Percentiles rank a stretch among this genome's conserved stretches.
phyloP scores from a whole-genome alignment of 2,888 invertebrate genomes.

The Drosophila meridiana region DNA sequence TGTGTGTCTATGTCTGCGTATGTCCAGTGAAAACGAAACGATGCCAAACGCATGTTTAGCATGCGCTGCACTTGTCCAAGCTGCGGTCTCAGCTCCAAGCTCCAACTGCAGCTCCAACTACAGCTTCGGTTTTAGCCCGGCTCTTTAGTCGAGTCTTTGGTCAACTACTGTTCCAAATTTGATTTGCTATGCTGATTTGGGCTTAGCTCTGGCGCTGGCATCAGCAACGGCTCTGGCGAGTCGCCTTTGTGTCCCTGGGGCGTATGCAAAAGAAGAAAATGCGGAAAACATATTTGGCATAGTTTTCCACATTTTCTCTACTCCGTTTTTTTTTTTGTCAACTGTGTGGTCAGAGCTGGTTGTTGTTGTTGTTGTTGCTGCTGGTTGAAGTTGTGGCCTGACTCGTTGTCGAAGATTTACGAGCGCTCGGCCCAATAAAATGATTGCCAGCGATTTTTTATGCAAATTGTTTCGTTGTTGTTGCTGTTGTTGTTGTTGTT shows the following conservation, averaged over 20 bases:
- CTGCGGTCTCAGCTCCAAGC: neutral
- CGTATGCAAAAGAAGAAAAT: constrained; percentile 67
- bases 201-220: constrained; percentile 11
- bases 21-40: constrained; percentile 67
- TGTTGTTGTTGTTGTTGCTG: constrained; percentile 21
- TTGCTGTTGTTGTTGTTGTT: constrained; percentile 12
- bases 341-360: constrained; percentile 41
- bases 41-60: constrained; percentile 80
- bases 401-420: constrained; percentile 82
- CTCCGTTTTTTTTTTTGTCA: constrained; percentile 42
- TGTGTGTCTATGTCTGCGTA: constrained; percentile 6
- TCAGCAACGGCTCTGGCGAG: neutral
- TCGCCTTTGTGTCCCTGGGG: constrained; percentile 52
- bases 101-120: constrained; percentile 8
- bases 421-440: constrained; percentile 84
- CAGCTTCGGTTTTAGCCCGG: neutral
- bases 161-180: constrained; percentile 80
- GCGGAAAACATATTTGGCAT: constrained; percentile 81
- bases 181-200: constrained; percentile 77
- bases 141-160: constrained; percentile 16
- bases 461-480: constrained; percentile 81
- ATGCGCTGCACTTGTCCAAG: constrained; percentile 74
- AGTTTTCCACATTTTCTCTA: constrained; percentile 50
- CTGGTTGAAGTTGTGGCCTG: constrained; percentile 37
- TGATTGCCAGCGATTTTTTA: constrained; percentile 85